Conservation (phyloP, 2,113 vertebrate genomes). For the Anolis sagrei region DNA sequence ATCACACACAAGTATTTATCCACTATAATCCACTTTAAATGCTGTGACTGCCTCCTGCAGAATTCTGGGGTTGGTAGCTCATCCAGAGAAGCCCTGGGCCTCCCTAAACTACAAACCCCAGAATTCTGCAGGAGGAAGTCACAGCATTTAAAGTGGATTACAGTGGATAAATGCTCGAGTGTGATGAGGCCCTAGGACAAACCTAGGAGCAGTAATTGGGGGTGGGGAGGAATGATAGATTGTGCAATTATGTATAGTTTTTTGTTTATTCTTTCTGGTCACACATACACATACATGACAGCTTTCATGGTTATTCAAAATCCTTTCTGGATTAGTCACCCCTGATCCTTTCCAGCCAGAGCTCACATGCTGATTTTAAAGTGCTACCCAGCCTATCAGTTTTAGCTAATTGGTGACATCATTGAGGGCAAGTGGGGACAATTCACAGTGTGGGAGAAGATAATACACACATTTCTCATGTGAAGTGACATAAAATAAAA, state of each 20-base stretch:
- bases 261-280: not conserved
- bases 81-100: too few relatives aligned
- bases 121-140: too few relatives aligned
- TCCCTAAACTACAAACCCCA: too few relatives aligned
- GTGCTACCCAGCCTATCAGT: too few relatives aligned
- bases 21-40: too few relatives aligned
- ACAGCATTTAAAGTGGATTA: too few relatives aligned
- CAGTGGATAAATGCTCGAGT: too few relatives aligned
- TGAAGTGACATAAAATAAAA: not conserved
- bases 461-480: not conserved
- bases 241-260: not conserved
- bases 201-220: not conserved
- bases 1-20: too few relatives aligned
- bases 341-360: not conserved
- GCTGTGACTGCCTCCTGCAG: too few relatives aligned
- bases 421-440: not conserved
- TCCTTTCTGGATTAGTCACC: not conserved
- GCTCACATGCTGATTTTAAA: not conserved
- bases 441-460: not conserved
- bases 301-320: not conserved
- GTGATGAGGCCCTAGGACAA: not conserved
- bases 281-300: not conserved
- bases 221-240: not conserved
- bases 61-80: too few relatives aligned
- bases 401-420: not conserved